A percentile compares a stretch with the other conserved stretches of the same genome.
phyloP scores from a whole-genome alignment of 1,140 invertebrate genomes.

The Drosophila sechellia region DNA sequence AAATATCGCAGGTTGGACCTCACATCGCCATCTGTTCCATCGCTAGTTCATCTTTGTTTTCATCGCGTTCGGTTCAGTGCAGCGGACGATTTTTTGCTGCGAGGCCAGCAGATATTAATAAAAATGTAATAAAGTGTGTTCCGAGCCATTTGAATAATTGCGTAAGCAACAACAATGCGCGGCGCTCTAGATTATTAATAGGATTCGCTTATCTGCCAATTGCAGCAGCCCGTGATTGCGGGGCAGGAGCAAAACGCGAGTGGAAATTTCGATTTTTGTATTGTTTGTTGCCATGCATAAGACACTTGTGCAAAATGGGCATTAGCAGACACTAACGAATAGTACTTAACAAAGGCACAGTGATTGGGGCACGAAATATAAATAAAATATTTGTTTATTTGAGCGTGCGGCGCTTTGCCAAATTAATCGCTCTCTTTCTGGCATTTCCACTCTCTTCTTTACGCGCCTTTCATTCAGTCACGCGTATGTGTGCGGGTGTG shows the following conservation, averaged over 20 bases:
- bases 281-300: constrained; percentile 24
- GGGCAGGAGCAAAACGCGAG: constrained; percentile 37
- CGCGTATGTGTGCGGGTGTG: constrained; percentile 12
- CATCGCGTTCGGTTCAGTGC: constrained; percentile 14
- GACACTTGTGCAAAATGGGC: constrained; percentile 29
- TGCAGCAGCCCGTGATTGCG: constrained; percentile 8
- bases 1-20: neutral
- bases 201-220: constrained; percentile 13
- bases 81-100: constrained; percentile 8
- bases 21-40: neutral
- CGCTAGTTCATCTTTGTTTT: constrained; percentile 9
- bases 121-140: constrained; percentile 37
- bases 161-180: constrained; percentile 20
- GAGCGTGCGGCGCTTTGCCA: constrained; percentile 25
- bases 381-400: constrained; percentile 48
- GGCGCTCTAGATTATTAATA: constrained; percentile 7
- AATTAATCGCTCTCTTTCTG: constrained; percentile 31
- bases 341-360: neutral
- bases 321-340: neutral
- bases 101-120: constrained; percentile 10
- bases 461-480: constrained; percentile 53
- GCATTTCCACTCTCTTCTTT: constrained; percentile 34
- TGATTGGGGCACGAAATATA: constrained; percentile 7
- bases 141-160: constrained; percentile 3
- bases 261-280: constrained; percentile 76